phyloP scores from a whole-genome alignment of 2,888 invertebrate species.

The Tribolium freemani region DNA sequence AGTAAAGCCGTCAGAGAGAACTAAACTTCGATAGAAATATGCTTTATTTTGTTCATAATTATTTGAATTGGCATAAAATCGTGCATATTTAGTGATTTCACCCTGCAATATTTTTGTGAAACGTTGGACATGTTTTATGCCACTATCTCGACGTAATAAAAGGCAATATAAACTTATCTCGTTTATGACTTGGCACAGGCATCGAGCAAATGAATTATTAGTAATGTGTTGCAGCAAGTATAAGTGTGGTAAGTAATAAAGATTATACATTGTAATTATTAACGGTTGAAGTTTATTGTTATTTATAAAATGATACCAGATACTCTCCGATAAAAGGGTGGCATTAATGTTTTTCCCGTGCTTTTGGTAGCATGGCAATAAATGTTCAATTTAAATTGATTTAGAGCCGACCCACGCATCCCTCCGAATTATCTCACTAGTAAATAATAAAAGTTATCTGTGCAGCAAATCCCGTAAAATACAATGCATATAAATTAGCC shows the following conservation, averaged over 20 bases:
- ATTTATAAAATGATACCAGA: slow-evolving; percentile 41
- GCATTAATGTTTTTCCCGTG: slow-evolving; percentile 28
- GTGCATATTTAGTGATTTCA: no score
- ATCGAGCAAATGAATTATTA: slow-evolving; percentile 22
- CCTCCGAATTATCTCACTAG: slow-evolving; percentile 1
- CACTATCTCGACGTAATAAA: slow-evolving; percentile 20
- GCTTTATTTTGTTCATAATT: no score
- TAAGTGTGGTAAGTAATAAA: slow-evolving; percentile 43
- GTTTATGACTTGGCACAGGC: slow-evolving; percentile 41
- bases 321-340: slow-evolving; percentile 30
- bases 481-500: slow-evolving; percentile 51
- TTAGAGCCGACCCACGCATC: slow-evolving; percentile 11
- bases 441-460: slow-evolving; percentile 33
- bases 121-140: background rate
- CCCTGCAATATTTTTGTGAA: background rate
- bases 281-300: slow-evolving; percentile 42
- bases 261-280: slow-evolving; percentile 45
- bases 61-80: no score
- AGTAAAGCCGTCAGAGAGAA: no score
- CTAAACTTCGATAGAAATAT: no score
- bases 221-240: slow-evolving; percentile 40
- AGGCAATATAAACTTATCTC: slow-evolving; percentile 45
- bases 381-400: slow-evolving; percentile 33
- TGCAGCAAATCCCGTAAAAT: slow-evolving; percentile 13
- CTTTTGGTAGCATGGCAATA: slow-evolving; percentile 33